These are phyloP conservation scores for Thalpophila matura DNA, from an alignment of 2,888 invertebrate genomes.

Conservation along the genomic window DNA sequence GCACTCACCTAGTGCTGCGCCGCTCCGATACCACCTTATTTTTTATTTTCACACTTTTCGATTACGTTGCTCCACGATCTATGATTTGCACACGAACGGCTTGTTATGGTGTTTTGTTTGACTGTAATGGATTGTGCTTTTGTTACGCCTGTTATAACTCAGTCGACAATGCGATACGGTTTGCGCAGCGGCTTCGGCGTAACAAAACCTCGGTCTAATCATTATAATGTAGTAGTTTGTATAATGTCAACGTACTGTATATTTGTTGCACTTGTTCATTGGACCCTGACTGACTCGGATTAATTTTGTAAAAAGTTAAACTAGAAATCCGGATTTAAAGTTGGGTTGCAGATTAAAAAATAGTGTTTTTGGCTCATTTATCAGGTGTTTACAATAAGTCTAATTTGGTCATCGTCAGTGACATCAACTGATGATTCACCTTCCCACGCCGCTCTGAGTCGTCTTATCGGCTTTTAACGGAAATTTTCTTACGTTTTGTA, in stretches of 20 bases:
- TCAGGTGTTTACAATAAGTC: conserved; percentile 65
- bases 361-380: conserved; percentile 43
- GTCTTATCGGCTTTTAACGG: conserved; percentile 64
- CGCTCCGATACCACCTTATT: conserved; percentile 60
- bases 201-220: conserved; percentile 76
- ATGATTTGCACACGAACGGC: conserved; percentile 87
- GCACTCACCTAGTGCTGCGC: conserved; percentile 52
- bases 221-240: conserved; percentile 70
- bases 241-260: conserved; percentile 69
- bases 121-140: conserved; percentile 74
- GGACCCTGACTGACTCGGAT: conserved; percentile 20
- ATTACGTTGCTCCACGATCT: conserved; percentile 84
- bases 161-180: conserved; percentile 64
- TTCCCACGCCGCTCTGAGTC: conserved; percentile 65
- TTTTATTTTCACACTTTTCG: conserved; percentile 73
- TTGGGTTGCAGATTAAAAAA: conserved; percentile 22
- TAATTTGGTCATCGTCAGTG: conserved; percentile 69
- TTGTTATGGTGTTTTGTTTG: conserved; percentile 80
- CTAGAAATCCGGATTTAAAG: conserved; percentile 17
- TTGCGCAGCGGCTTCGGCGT: conserved; percentile 61
- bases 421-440: conserved; percentile 76
- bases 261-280: conserved; percentile 63
- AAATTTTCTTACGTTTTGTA: conserved; percentile 62
- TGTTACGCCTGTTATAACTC: conserved; percentile 69
- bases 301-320: conserved; percentile 45